Evolutionary conservation across 2,888 invertebrate species (phyloP).

Genomic region (Acholoe squamosa): DNA sequence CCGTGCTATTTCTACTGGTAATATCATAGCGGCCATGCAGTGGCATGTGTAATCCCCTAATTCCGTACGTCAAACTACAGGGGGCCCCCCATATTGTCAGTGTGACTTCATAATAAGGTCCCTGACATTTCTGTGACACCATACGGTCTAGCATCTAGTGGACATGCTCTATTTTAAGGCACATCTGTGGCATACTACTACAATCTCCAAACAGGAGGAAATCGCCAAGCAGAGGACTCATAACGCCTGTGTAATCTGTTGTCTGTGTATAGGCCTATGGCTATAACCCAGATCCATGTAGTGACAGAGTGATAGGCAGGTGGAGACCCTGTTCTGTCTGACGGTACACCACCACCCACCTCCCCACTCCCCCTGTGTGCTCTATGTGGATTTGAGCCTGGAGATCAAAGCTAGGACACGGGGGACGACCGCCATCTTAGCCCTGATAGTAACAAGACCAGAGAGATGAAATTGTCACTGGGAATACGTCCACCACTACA

Average conservation of each 20-base stretch:
- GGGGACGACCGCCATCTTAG: no score
- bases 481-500: no score
- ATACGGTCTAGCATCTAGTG: background rate
- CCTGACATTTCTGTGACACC: background rate
- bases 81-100: background rate
- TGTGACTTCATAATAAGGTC: background rate
- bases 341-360: no score
- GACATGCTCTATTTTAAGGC: background rate
- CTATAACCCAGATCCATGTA: no score
- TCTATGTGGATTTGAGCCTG: background rate
- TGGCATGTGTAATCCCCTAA: no score
- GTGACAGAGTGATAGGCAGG: no score
- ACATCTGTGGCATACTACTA: background rate
- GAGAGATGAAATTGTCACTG: no score
- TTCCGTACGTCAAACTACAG: background rate
- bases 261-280: background rate
- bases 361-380: background rate
- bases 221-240: background rate
- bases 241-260: background rate
- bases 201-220: no score
- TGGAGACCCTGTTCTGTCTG: background rate
- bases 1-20: no score
- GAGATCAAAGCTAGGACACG: no score
- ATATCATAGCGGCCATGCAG: no score
- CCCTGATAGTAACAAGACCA: no score